A percentile compares a stretch with the other conserved stretches of the same genome.
phyloP scores from a whole-genome alignment of 2,113 vertebrate genomes.

The Ptyas mucosa region DNA sequence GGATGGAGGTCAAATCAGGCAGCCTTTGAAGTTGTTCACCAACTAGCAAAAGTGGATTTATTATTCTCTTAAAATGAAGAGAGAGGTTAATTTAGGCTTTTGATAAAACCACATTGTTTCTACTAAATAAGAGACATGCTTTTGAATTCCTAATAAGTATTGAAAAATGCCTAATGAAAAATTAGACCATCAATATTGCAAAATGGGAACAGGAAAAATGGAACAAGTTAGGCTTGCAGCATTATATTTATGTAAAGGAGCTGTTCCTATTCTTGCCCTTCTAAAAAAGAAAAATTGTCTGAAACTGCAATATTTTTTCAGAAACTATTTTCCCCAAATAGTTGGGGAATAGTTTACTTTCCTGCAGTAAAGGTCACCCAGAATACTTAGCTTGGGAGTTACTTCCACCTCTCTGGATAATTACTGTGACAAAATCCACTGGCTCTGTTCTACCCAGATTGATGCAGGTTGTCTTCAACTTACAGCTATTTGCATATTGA shows the following conservation, averaged over 20 bases:
- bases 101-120: slow-evolving; percentile 62
- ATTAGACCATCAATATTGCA: slow-evolving; percentile 58
- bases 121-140: slow-evolving; percentile 62
- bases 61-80: background rate
- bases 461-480: background rate
- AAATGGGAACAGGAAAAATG: slow-evolving; percentile 51
- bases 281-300: slow-evolving; percentile 49
- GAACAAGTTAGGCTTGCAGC: slow-evolving; percentile 56
- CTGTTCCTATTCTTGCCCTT: slow-evolving; percentile 36
- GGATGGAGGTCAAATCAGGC: background rate
- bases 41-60: background rate
- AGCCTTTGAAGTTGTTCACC: background rate
- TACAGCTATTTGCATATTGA: background rate
- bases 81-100: slow-evolving; percentile 28
- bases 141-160: slow-evolving; percentile 56
- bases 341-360: no score
- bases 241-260: slow-evolving; percentile 55
- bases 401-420: background rate
- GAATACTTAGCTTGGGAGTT: slow-evolving; percentile 40
- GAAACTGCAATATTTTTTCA: slow-evolving; percentile 17
- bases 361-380: slow-evolving; percentile 39
- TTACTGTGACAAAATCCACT: background rate
- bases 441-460: background rate
- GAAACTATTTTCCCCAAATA: slow-evolving; percentile 12
- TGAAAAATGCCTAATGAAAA: slow-evolving; percentile 60